Evolutionary conservation across 2,888 invertebrate genomes (phyloP), one percentile per base, ranked within the genome.

Genomic region (Yponomeuta evonymella): DNA sequence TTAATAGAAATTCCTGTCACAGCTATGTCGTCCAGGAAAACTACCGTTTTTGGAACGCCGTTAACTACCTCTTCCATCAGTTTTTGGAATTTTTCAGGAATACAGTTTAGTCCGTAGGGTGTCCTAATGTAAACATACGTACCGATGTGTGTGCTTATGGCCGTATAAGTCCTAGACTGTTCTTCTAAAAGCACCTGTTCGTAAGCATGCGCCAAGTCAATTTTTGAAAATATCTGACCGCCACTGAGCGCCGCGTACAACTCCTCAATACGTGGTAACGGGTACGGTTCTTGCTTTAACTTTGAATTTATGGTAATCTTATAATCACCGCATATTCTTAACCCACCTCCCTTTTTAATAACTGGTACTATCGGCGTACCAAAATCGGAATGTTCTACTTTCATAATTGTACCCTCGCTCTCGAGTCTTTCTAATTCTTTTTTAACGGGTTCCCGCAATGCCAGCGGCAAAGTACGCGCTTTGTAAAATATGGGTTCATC

Each of bases 191-290:
- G 23, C 11, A 73, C 63, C 70, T 79, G 78, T 72, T 75, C 71
- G 70, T 78, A 79, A 0, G 77, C 76, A 11, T 76, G 72, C 0
- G 71, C 72, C 2, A 77, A 67, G 68, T 78, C 77, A 29, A 78
- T 75, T 75, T 78, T 79, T 48, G 77, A 73, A 69, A 69, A 79
- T 29, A 73, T 66, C 58, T 76, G 73, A 0, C 76, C 77, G 0
- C 74, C 74, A 73, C 76, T 77, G 3, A 79, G 65, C 5, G 71
- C 71, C 0, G 77, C 75, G 67, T 75, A 79, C 36, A 77, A 66
- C 63, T 77, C 77, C 48, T 33, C 33, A 33, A 33, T 33, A 33
- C 33, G 33, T 33, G 33, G 33, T 33, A 33, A 33, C 33, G 33
- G 33, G 33, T 33, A 33, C 33, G 33, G 33, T 33, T 33, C 33